Evolutionary conservation across 2,888 invertebrate genomes (phyloP), one percentile per base, ranked within the genome.

Genomic region (Ellobium chinense): DNA sequence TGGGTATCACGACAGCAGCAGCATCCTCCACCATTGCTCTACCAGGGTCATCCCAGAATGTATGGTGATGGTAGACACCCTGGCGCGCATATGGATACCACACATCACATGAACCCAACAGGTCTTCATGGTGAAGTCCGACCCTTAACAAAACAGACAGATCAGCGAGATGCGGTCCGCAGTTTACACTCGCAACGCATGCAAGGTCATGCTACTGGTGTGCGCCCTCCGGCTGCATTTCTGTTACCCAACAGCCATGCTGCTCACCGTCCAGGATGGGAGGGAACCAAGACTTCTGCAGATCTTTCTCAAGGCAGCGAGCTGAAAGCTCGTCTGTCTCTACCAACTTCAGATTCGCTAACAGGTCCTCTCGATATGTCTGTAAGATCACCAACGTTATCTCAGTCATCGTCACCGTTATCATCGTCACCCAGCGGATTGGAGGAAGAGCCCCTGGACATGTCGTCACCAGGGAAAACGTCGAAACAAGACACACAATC

Each of bases 401-500:
- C 72, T 14, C 24, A 31, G 37, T 7, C 72, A 60, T 66, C 36
- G 34, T 29, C 36, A 58, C 14, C 36, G 12, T 37, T 37, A 60
- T 36, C 37, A 60, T 36, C 37, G 9, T 3, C 18, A 46, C 7
- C 58, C 9, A 0, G 46, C 21, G 36, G 2, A 24, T 12, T 27
- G 18, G 58, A 60, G 21, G 72, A 72, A 12, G 72, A 58, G 24
- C 72, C 72, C 34, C 14, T 72, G 27, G 72, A 72, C 24, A 72
- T 72, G 72, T 36, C 72, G 27, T 58, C 72, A 3, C 37, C 58
- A 0, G 18, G 2, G 37, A 72, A 24, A 58, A 2, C 21, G 14
- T 36, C n/a, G n/a, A 72, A 21, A 54, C 29, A 54, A 0, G 31
- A 24, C 5, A 37, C n/a, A 18, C 31, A 60, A 12, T 1, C 37